Base-by-base conservation (phyloP, 1,140 invertebrate genomes). In the Brachionus calyciflorus region DNA sequence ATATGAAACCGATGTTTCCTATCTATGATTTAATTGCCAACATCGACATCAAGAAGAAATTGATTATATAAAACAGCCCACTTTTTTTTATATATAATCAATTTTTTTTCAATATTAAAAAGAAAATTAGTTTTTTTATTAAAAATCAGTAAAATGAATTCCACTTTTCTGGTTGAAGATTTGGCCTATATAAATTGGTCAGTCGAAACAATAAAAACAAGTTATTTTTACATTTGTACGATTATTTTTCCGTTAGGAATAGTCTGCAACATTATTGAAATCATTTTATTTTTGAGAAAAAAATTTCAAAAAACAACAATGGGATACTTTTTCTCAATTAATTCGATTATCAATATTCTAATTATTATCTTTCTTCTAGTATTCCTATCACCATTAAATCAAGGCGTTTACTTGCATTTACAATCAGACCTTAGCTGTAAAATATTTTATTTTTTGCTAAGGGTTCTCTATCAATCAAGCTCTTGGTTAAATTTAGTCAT, bases 91-190 rank as follows among this genome's bases (percentile, higher is more conserved):
- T n/a, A n/a, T n/a, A n/a, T n/a, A n/a, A n/a, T n/a, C n/a, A n/a
- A n/a, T n/a, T n/a, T n/a, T n/a, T n/a, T n/a, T n/a, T n/a, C n/a
- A n/a, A n/a, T n/a, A n/a, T n/a, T n/a, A n/a, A n/a, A n/a, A n/a
- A n/a, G n/a, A n/a, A n/a, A n/a, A n/a, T n/a, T n/a, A n/a, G n/a
- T n/a, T n/a, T n/a, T n/a, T n/a, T n/a, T n/a, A n/a, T n/a, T n/a
- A n/a, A n/a, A n/a, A n/a, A n/a, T n/a, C n/a, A n/a, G n/a, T n/a
- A 53, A 53, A 53, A 53, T 53, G 51, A 53, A 53, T 53, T 21
- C 21, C 10, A 53, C n/a, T 51, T 51, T 26, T 26, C 24, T 53
- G 30, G 10, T 26, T 10, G 51, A 53, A 53, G 51, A 53, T 53
- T 26, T 53, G 12, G 51, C 24, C 7, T 53, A 53, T 26, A 53